These are phyloP conservation scores for Aphelinus certus DNA, from an alignment of 1,140 invertebrate species.

Conservation along the genomic window DNA sequence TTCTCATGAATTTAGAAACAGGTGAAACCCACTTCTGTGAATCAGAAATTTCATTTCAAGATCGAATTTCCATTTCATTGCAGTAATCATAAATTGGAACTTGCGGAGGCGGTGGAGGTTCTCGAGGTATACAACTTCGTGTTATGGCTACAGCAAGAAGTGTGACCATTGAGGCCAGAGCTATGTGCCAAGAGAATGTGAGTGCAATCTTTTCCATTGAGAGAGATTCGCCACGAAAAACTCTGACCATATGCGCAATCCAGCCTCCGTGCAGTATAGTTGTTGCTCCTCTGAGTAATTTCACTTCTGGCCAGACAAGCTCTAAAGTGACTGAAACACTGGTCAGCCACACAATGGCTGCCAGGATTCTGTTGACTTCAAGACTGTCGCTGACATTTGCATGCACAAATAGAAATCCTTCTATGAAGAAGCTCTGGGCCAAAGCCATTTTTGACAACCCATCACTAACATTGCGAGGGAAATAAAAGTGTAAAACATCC, in stretches of 20 bases:
- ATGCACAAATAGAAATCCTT: conserved; percentile 59
- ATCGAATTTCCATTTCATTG: conserved; percentile 45
- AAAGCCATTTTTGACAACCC: conserved; percentile 57
- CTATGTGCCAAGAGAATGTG: conserved; percentile 59
- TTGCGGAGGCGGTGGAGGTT: conserved; percentile 49
- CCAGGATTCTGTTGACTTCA: conserved; percentile 52
- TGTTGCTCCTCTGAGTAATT: conserved; percentile 53
- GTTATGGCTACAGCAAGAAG: conserved; percentile 52
- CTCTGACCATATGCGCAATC: conserved; percentile 59
- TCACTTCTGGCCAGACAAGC: conserved; percentile 57
- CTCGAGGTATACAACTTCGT: conserved; percentile 48
- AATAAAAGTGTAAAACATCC: conserved; percentile 61
- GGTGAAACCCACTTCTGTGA: too few relatives aligned
- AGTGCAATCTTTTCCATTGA: conserved; percentile 52
- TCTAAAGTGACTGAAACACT: conserved; percentile 53
- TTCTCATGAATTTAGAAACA: not conserved
- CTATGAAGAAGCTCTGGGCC: conserved; percentile 60
- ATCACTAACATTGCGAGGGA: conserved; percentile 53
- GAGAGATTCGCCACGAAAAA: conserved; percentile 42
- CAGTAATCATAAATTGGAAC: conserved; percentile 58
- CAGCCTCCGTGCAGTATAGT: conserved; percentile 61
- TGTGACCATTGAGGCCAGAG: conserved; percentile 55
- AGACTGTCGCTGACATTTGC: conserved; percentile 43
- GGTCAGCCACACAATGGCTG: conserved; percentile 56
- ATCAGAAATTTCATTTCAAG: conserved; percentile 8